Evolutionary conservation across 2,888 invertebrate species (phyloP), one percentile per base, ranked within the genome.

Genomic region (Chesias legatella): DNA sequence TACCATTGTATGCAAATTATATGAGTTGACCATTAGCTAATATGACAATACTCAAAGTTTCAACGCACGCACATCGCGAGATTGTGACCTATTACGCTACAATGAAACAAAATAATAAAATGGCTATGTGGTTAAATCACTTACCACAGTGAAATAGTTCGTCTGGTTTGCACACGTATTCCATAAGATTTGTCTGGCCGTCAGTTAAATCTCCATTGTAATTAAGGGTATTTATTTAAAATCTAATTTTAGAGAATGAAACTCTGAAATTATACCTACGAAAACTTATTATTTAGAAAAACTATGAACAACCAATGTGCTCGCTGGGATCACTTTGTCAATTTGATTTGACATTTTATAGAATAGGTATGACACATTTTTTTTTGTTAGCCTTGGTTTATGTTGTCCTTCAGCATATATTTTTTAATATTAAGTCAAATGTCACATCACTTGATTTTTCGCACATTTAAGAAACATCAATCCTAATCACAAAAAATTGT

Each of bases 1-100:
- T 61, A 67, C 64, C 60, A 84, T 81, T 83, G 78, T 82, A 85
- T 83, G 84, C 83, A 80, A 86, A 86, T 83, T 36, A 79, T 70
- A 76, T 62, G 53, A 67, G 43, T 67, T 65, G 67, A 72, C 68
- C 70, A 75, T 69, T 76, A 76, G 76, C 74, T 56, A 30, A 70
- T 3, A 67, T 67, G 55, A 58, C 67, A 67, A 54, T 55, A 61
- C 62, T 64, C 67, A 51, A 60, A 28, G 54, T 64, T 56, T 67
- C 60, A 69, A 69, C 60, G 66, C 63, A 67, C 67, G 59, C 60
- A 63, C 60, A 61, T 53, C 55, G 55, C 49, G 56, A 56, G 59
- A 72, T 63, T 73, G 72, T 70, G 66, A 73, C 67, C 60, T 53
- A 62, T 56, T 60, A 56, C 52, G 56, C 68, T 73, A 67, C 65